Conservation (phyloP, 2,113 vertebrate species). For the Mustelus asterias region DNA sequence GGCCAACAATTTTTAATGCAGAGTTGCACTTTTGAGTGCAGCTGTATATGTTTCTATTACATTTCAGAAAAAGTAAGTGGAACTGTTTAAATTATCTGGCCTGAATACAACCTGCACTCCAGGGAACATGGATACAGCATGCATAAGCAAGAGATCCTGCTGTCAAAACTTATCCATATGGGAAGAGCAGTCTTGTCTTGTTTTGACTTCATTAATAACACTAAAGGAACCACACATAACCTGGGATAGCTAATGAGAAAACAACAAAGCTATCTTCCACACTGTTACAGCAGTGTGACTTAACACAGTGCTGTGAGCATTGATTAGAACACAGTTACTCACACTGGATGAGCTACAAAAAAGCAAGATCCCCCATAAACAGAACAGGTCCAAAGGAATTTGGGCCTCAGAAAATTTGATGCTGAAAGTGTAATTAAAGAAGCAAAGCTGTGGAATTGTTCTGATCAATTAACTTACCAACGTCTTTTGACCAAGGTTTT, state of each 20-base stretch:
- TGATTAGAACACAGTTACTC: background rate
- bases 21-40: background rate
- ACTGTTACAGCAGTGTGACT: background rate
- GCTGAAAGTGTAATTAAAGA: background rate
- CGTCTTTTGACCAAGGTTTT: too few species aligned
- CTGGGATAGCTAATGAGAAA: background rate
- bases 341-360: background rate
- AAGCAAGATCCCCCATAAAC: background rate
- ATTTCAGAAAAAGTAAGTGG: background rate
- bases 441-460: background rate
- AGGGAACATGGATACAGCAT: background rate
- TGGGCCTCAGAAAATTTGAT: background rate
- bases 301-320: background rate
- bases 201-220: background rate
- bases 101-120: background rate
- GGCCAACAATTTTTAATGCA: conserved; percentile 16
- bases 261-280: background rate
- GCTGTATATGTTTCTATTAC: background rate
- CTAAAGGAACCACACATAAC: background rate
- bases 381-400: background rate
- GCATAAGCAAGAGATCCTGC: background rate
- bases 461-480: background rate
- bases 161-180: background rate
- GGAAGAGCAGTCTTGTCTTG: background rate
- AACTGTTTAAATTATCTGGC: background rate